A percentile compares a stretch with the other conserved stretches of the same genome.
Evolutionary conservation across 2,113 vertebrate genomes (phyloP).

Genomic region (Vicugna pacos): DNA sequence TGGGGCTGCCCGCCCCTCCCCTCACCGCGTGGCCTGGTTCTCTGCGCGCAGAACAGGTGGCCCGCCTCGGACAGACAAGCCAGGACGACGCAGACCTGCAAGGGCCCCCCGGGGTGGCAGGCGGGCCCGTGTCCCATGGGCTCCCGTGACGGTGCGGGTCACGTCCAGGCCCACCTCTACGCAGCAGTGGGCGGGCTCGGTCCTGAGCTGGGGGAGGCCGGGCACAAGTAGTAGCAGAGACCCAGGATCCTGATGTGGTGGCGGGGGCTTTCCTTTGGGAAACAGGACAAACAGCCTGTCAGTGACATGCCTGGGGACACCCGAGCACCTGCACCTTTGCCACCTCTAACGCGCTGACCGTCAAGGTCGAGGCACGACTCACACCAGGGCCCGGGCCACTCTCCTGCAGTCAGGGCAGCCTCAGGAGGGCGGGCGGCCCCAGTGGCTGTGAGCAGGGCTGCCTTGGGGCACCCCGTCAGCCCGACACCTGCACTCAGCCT

Average conservation of each 20-base stretch:
- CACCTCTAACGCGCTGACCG: background rate
- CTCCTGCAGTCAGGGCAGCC: background rate
- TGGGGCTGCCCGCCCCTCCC: rapidly evolving
- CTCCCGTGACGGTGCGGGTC: slow-evolving; percentile 99
- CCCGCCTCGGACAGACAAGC: background rate
- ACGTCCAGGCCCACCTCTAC: slow-evolving; percentile 99
- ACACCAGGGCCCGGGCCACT: background rate
- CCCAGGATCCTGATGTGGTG: slow-evolving; percentile 98
- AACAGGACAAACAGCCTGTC: background rate
- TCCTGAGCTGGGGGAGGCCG: slow-evolving; percentile 97
- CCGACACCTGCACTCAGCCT: background rate
- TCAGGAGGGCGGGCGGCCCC: rapidly evolving
- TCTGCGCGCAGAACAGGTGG: rapidly evolving
- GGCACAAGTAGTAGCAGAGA: slow-evolving; percentile 99
- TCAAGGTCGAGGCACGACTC: rapidly evolving
- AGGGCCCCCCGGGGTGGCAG: background rate
- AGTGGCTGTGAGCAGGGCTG: rapidly evolving
- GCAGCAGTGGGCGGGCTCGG: slow-evolving; percentile 98
- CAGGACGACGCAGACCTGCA: rapidly evolving
- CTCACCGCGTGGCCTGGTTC: rapidly evolving
- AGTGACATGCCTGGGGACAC: rapidly evolving
- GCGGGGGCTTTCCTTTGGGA: slow-evolving; percentile 97
- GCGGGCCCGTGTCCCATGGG: rapidly evolving
- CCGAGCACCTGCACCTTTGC: background rate
- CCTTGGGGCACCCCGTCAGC: background rate